These are phyloP conservation scores for Oceanodroma leucorhoa DNA, from an alignment of 2,797 vertebrate genomes.

Conservation along the genomic window DNA sequence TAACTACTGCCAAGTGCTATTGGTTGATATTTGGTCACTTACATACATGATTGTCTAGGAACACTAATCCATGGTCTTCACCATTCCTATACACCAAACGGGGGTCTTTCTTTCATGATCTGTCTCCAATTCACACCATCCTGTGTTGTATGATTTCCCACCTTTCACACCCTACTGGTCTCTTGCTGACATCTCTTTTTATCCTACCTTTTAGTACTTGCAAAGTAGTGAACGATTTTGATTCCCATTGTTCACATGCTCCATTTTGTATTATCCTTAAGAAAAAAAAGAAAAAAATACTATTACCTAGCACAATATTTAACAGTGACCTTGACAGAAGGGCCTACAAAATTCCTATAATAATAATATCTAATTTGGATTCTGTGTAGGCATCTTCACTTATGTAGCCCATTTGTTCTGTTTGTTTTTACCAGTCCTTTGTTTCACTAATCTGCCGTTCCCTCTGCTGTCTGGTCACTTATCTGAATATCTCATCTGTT, in stretches of 20 bases:
- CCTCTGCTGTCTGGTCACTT: neutral
- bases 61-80: neutral
- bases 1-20: neutral
- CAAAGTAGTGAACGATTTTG: neutral
- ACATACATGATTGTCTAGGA: neutral
- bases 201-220: neutral
- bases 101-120: neutral
- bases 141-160: rapidly evolving
- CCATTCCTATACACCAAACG: rapidly evolving
- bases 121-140: neutral
- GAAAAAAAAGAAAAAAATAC: neutral
- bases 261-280: neutral
- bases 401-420: neutral
- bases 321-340: neutral
- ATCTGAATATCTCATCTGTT: neutral
- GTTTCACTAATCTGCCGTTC: neutral
- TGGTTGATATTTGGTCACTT: neutral
- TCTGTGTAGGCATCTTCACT: neutral
- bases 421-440: neutral
- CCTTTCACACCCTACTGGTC: neutral
- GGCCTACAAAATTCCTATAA: neutral
- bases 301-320: neutral
- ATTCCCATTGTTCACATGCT: neutral
- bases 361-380: neutral
- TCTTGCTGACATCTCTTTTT: neutral